Base-by-base conservation (phyloP, 2,113 vertebrate species). In the Phrynocephalus versicolor region DNA sequence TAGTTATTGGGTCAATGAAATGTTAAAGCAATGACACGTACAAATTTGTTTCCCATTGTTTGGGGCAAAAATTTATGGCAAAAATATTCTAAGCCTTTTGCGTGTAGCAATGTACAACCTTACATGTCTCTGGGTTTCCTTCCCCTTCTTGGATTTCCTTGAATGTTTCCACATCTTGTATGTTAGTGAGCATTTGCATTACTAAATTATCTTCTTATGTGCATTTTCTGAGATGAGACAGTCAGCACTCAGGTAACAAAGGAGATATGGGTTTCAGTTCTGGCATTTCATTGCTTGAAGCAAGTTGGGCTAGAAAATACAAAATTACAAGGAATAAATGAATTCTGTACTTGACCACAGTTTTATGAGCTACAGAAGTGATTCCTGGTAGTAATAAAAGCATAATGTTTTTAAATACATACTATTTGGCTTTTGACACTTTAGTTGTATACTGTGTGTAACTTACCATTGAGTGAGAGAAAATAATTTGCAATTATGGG, bases 371-470 rank as follows among this genome's bases (percentile, higher is more conserved):
- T 15, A 0, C 8, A 70, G 64, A 73, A 80, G 0, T 27, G 58
- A 86, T 30, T 51, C 30, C 15, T 16, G 58, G 18, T n/a, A 23
- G 3, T 67, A 41, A 70, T 89, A 74, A 37, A n/a, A 6, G 21
- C 45, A 73, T 57, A 69, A 3, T 57, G n/a, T 45, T 69, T 55
- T 37, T 55, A 57, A 84, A 76, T 19, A 33, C 39, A 55, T 57
- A 27, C 33, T 37, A 0, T 51, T 33, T 60, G 30, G 62, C 69
- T 23, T 81, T 58, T 82, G 41, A 58, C 57, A 1, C 64, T 21
- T 76, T 83, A 39, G 39, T 57, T 69, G 45, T 39, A 65, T 79
- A 58, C 37, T 21, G n/a, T 73, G 69, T 87, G 33, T 85, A 35
- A 30, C 57, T 39, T 83, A 86, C 16, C 37, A n/a, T 23, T 25